phyloP scores from a whole-genome alignment of 2,888 invertebrate genomes.

The Himalopsyche tibetana region DNA sequence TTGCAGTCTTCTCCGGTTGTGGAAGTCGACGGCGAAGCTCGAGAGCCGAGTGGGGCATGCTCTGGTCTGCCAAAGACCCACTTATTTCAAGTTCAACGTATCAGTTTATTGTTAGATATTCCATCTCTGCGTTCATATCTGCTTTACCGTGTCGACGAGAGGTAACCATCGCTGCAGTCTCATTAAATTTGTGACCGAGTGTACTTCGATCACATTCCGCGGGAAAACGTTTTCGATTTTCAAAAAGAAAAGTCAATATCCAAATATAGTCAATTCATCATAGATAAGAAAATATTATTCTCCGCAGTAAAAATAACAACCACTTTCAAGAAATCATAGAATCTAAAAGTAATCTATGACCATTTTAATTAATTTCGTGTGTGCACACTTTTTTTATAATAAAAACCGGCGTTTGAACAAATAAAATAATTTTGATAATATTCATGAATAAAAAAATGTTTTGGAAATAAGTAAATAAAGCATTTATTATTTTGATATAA shows the following conservation, averaged over 20 bases:
- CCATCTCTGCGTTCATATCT: constrained; percentile 39
- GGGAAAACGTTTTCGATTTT: constrained; percentile 3
- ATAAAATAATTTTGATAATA: no score
- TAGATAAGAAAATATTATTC: no score
- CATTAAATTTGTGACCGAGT: neutral
- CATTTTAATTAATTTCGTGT: no score
- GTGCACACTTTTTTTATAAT: no score
- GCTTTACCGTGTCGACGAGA: constrained; percentile 29
- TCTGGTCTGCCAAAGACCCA: constrained; percentile 58
- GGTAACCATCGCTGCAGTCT: neutral
- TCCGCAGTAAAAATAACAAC: no score
- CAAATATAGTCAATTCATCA: no score
- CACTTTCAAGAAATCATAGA: no score
- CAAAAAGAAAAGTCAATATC: neutral
- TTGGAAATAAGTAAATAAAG: no score
- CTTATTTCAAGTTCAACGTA: constrained; percentile 63
- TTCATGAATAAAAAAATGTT: no score
- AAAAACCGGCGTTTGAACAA: no score
- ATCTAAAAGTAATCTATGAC: no score
- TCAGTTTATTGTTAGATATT: constrained; percentile 46
- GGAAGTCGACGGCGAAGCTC: neutral
- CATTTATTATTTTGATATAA: no score
- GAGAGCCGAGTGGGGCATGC: constrained; percentile 22
- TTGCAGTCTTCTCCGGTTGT: neutral
- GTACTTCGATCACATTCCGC: neutral